These are phyloP conservation scores for Sturnus vulgaris DNA, from an alignment of 2,113 vertebrate genomes.

Conservation along the genomic window DNA sequence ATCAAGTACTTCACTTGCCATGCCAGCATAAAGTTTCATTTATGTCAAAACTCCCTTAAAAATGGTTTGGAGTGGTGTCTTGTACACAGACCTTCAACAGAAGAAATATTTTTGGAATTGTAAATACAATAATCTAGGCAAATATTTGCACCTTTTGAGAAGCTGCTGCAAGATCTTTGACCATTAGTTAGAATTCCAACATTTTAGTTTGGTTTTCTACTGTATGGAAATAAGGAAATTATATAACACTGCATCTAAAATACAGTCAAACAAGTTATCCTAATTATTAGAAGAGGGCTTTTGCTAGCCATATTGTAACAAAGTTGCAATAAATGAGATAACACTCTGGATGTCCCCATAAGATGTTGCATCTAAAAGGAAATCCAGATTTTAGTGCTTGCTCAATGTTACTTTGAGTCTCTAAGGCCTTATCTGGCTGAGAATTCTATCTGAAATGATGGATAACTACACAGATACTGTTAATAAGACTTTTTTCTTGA, in stretches of 20 bases:
- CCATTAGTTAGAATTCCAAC: conserved; percentile 27
- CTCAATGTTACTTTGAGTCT: neutral
- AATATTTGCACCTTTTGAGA: conserved; percentile 75
- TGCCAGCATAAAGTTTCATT: conserved; percentile 87
- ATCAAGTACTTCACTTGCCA: conserved; percentile 81
- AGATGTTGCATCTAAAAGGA: neutral
- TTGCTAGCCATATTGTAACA: neutral
- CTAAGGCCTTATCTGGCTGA: neutral
- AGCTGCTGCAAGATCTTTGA: conserved; percentile 61
- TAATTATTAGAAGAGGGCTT: neutral
- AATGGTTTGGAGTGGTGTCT: conserved; percentile 81
- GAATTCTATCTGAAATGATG: neutral
- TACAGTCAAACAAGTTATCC: neutral
- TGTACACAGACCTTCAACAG: conserved; percentile 78
- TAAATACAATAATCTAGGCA: conserved; percentile 82
- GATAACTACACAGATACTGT: neutral
- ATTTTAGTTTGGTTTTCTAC: conserved; percentile 45
- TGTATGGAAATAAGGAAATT: conserved; percentile 2
- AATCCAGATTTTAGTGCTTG: neutral
- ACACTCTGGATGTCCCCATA: neutral
- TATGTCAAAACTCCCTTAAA: conserved; percentile 82
- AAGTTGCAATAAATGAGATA: neutral
- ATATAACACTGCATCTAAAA: neutral
- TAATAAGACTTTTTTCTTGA: neutral
- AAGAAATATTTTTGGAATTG: conserved; percentile 88